These are phyloP conservation scores for Carassius auratus DNA, from an alignment of 2,113 vertebrate species.

Conservation along the genomic window DNA sequence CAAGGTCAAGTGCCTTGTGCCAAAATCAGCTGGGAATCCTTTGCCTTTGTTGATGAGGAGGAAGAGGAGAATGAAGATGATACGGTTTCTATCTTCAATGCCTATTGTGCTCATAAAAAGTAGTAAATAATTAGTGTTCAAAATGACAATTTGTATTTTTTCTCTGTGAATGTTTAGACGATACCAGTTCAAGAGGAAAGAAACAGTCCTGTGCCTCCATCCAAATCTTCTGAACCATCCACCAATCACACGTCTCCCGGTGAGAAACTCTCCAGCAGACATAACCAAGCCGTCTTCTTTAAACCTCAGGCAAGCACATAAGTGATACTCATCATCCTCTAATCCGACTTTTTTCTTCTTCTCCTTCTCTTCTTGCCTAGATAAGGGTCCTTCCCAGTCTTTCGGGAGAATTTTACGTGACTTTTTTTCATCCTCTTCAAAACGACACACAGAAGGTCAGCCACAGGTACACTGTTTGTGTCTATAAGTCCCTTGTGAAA, in stretches of 20 bases:
- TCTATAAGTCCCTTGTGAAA: neutral
- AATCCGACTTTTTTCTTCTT: neutral
- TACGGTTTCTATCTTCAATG: conserved; percentile 45
- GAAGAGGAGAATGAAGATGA: conserved; percentile 51
- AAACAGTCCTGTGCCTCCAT: conserved; percentile 81
- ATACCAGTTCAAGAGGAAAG: conserved; percentile 75
- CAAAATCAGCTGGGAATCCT: conserved; percentile 78
- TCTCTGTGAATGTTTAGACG: conserved; percentile 57
- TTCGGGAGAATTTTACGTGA: conserved; percentile 68
- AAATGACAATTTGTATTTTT: neutral
- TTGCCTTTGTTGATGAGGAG: conserved; percentile 87
- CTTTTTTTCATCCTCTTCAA: conserved; percentile 66
- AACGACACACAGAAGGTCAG: conserved; percentile 62
- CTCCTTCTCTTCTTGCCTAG: conserved; percentile 50
- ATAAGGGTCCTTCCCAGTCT: conserved; percentile 68
- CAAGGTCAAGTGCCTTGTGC: conserved; percentile 57
- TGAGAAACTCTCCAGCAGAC: conserved; percentile 54
- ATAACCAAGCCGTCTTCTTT: neutral
- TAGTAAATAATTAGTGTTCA: no score
- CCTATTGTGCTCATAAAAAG: no score
- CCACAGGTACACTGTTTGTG: conserved; percentile 63
- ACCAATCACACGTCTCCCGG: conserved; percentile 63
- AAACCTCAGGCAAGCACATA: conserved; percentile 15
- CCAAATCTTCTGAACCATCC: conserved; percentile 70
- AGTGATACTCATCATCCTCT: conserved; percentile 8